Conservation (phyloP, 30 jellyfish, hydroid and myxozoan genomes). For the Sanderia malayensis region DNA sequence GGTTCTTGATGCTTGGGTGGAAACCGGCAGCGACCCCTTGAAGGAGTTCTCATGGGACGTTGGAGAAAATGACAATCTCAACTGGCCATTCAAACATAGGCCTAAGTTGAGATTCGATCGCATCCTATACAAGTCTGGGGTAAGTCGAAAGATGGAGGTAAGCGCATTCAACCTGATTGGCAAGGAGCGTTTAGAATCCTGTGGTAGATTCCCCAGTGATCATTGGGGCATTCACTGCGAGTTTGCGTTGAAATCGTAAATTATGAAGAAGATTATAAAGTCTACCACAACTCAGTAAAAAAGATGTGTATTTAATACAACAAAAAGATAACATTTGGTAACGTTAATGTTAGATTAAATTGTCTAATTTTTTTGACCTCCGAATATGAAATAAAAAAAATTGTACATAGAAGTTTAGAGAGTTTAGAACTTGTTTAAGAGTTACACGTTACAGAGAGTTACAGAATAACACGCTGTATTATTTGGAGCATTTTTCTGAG, state of each 20-base stretch:
- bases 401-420: no score
- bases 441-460: no score
- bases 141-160: conserved; percentile 3
- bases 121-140: conserved; percentile 36
- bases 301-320: no score
- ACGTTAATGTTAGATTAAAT: no score
- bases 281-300: no score
- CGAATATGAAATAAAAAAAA: no score
- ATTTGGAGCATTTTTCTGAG: no score
- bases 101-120: conserved; percentile 80
- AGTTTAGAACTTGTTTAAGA: no score
- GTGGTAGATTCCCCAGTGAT: conserved; percentile 86
- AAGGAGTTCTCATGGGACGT: conserved; percentile 78
- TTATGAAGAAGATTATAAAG: no score
- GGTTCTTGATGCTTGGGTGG: conserved; percentile 78
- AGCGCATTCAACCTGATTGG: conserved; percentile 63
- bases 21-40: conserved; percentile 36
- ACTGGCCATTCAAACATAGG: conserved; percentile 19
- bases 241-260: conserved; percentile 32
- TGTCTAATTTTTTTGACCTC: no score
- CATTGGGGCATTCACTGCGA: conserved; percentile 79
- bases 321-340: no score
- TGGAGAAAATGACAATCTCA: conserved; percentile 61
- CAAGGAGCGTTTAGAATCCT: conserved; percentile 32
- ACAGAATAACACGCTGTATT: no score